phyloP scores from a whole-genome alignment of 2,888 invertebrate species.

The Eledone cirrhosa region DNA sequence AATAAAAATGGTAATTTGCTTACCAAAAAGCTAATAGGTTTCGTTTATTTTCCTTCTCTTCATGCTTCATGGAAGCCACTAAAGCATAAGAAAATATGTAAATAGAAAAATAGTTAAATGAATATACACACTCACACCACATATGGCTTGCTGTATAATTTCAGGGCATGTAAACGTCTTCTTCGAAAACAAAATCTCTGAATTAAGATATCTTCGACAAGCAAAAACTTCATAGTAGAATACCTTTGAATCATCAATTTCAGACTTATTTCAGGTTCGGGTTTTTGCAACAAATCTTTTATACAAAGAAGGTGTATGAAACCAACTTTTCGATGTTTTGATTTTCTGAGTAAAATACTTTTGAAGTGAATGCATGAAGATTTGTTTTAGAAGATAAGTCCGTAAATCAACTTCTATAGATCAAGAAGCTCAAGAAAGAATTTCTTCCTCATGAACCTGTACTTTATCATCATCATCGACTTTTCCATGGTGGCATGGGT shows the following conservation, averaged over 20 bases:
- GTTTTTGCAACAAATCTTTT: too few species aligned
- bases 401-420: background rate
- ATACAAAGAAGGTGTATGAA: too few species aligned
- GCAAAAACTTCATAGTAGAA: too few species aligned
- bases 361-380: background rate
- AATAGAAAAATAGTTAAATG: background rate
- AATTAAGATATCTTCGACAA: background rate
- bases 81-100: background rate
- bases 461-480: too few species aligned
- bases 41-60: background rate
- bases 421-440: background rate
- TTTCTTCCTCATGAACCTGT: too few species aligned
- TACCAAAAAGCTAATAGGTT: slow-evolving; percentile 17
- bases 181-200: background rate
- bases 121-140: background rate
- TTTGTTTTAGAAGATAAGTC: background rate
- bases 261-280: too few species aligned
- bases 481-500: too few species aligned
- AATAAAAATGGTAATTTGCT: background rate
- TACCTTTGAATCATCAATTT: too few species aligned
- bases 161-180: background rate
- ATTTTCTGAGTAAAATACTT: too few species aligned
- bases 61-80: too few species aligned
- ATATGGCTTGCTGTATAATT: background rate
- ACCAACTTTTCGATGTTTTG: too few species aligned